phyloP scores from a whole-genome alignment of 1,140 invertebrate species.

The Teleopsis dalmanni region DNA sequence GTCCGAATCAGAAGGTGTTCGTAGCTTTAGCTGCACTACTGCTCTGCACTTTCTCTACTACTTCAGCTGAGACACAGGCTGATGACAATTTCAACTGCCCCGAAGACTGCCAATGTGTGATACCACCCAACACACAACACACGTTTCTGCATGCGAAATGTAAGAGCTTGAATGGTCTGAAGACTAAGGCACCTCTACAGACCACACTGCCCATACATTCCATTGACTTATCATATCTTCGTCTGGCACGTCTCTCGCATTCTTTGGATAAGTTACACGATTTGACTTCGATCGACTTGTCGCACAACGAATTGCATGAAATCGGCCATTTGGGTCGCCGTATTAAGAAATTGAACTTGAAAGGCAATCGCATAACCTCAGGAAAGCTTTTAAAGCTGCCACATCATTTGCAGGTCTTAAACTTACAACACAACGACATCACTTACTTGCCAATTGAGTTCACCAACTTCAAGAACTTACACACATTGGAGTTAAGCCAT shows the following conservation, averaged over 20 bases:
- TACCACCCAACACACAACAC: conserved; percentile 29
- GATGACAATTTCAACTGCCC: conserved; percentile 23
- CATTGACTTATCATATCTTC: conserved; percentile 52
- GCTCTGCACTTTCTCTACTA: too few relatives aligned
- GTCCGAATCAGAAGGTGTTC: too few relatives aligned
- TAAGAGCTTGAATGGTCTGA: conserved; percentile 25
- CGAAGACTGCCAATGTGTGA: conserved; percentile 25
- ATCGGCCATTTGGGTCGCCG: conserved; percentile 51
- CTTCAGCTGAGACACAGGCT: neutral
- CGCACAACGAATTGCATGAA: conserved; percentile 50
- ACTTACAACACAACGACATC: conserved; percentile 55
- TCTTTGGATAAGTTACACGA: conserved; percentile 50
- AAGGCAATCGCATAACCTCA: conserved; percentile 50
- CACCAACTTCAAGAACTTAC: conserved; percentile 46
- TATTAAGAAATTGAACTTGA: conserved; percentile 52
- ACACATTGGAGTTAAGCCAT: conserved; percentile 50
- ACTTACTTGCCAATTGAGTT: conserved; percentile 51
- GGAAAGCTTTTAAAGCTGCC: conserved; percentile 49
- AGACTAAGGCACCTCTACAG: conserved; percentile 11
- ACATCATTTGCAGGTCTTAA: conserved; percentile 52
- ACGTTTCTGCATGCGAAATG: conserved; percentile 33
- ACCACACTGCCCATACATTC: conserved; percentile 34
- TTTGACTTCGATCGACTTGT: conserved; percentile 51
- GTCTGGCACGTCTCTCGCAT: conserved; percentile 49
- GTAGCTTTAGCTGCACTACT: too few relatives aligned